Base-by-base conservation (phyloP, 1,140 invertebrate genomes). In the Sinonovacula constricta region DNA sequence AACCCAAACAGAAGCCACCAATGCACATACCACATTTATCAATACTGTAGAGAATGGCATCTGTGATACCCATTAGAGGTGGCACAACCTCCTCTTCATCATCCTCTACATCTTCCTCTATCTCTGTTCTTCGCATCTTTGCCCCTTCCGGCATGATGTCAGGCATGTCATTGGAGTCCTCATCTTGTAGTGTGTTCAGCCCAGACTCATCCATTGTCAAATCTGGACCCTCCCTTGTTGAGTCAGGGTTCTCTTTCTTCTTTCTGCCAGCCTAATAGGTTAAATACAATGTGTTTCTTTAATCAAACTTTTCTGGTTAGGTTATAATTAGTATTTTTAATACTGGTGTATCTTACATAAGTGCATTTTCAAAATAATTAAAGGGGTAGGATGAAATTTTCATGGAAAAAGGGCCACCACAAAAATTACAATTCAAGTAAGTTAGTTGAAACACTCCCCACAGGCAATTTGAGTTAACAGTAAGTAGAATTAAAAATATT, bases 31-130 rank as follows among this genome's bases (percentile, higher is more conserved):
- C 93, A 92, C 96, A 98, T 86, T 95, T 93, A 83, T 98, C 97
- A 78, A 99, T 98, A 85, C 96, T 96, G 87, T 97, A 95, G 18
- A 98, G 91, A 80, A 98, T 95, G 1, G 97, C 97, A 86, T 97
- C 95, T 91, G 98, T 97, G 28, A 99, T 89, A 2, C 96, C 95
- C 69, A 98, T 91, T 7, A 98, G 86, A 95, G 95, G 88, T 84
- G 96, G 95, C 56, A 96, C 95, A 10, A 86, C 86, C 22, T 86
- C 81, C 33, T 84, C 80, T 30, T 78, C 71, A 14, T 88, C 87
- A 14, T 85, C 79, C 18, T 88, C 86, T 14, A 83, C 82, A 22
- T 87, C 83, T 26, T 88, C 87, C 56, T 82, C 87, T 59, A 79
- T 81, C 51, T 81, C 83, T n/a, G 33, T 65, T 80, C 81, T 81